Evolutionary conservation across 2,888 invertebrate genomes (phyloP).

Genomic region (Cryptocephalus primarius): DNA sequence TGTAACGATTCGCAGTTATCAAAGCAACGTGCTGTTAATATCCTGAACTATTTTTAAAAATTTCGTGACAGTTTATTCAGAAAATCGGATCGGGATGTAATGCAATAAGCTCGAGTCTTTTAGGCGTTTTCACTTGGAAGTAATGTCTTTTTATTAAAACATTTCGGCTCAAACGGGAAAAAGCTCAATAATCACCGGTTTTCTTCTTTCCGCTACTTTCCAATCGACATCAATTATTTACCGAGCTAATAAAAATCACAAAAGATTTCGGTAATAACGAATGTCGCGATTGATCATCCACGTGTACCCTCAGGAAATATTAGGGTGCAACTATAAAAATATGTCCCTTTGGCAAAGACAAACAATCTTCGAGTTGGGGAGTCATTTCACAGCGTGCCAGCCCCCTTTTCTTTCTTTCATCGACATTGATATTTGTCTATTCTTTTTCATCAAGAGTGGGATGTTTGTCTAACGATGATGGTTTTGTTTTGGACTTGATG

Average conservation of each 20-base stretch:
- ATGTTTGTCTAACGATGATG: slow-evolving; percentile 12
- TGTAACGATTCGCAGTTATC: too few species aligned
- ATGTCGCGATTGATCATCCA: slow-evolving; percentile 14
- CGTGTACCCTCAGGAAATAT: slow-evolving; percentile 9
- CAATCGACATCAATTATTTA: slow-evolving; percentile 7
- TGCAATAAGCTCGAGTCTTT: too few species aligned
- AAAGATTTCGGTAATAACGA: slow-evolving; percentile 22
- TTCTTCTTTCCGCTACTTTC: not conserved
- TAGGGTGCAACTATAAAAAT: slow-evolving; percentile 12
- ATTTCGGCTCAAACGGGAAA: too few species aligned
- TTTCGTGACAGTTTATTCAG: too few species aligned
- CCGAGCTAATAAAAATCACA: slow-evolving; percentile 18
- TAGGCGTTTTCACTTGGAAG: too few species aligned
- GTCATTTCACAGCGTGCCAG: slow-evolving; percentile 19
- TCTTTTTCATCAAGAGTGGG: slow-evolving; percentile 15
- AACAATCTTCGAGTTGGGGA: slow-evolving; percentile 13
- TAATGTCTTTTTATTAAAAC: too few species aligned
- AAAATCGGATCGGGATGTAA: too few species aligned
- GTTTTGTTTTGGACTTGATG: too few species aligned
- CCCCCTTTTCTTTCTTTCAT: slow-evolving; percentile 10
- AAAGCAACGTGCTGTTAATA: too few species aligned
- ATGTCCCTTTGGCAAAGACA: slow-evolving; percentile 20
- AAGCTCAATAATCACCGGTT: too few species aligned
- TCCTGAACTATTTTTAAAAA: too few species aligned
- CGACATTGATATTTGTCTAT: slow-evolving; percentile 23